Evolutionary conservation across 2,113 vertebrate species (phyloP), one percentile per base, ranked within the genome.

Genomic region (Orthochromis malagaraziensis): DNA sequence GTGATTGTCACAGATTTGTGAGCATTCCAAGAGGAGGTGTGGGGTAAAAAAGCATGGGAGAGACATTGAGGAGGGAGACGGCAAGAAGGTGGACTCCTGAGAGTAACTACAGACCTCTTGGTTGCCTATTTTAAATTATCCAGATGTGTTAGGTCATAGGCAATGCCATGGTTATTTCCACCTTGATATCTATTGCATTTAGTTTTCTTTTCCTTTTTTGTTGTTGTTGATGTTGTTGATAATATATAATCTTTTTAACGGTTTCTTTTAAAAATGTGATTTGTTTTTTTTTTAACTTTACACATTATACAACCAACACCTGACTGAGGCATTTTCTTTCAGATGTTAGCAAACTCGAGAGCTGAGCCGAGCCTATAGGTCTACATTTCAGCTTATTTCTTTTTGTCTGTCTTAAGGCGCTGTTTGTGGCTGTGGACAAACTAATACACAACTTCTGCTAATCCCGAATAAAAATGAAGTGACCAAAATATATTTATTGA

Each of bases 401-500:
- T 73, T 87, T 49, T 26, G 91, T 92, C 75, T 91, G 86, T 91
- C 87, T 91, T 87, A 85, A 91, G 49, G 63, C 21, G 2, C 81
- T 73, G 81, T 84, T 35, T 54, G 5, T 38, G 54, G 84, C 81
- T 88, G 91, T 89, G 86, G 92, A 90, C 80, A 54, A 85, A 82
- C 84, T 87, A 89, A 90, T 91, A 87, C 84, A 42, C 92, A 63
- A 81, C 91, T 81, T 88, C 81, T 88, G 86, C 91, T 94, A 89
- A 93, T 91, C 85, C 84, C 82, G 77, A 95, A 91, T 95, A 94
- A 93, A 93, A 92, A 87, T 38, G 79, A 93, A 94, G 91, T 93
- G 95, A 96, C 94, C 96, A 96, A 96, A 96, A 91, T 90, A 87
- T 95, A 96, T 95, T 95, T 94, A 96, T 96, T 94, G 91, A 90